These are phyloP conservation scores for Emmelina monodactyla DNA, from an alignment of 2,888 invertebrate species.

Conservation along the genomic window DNA sequence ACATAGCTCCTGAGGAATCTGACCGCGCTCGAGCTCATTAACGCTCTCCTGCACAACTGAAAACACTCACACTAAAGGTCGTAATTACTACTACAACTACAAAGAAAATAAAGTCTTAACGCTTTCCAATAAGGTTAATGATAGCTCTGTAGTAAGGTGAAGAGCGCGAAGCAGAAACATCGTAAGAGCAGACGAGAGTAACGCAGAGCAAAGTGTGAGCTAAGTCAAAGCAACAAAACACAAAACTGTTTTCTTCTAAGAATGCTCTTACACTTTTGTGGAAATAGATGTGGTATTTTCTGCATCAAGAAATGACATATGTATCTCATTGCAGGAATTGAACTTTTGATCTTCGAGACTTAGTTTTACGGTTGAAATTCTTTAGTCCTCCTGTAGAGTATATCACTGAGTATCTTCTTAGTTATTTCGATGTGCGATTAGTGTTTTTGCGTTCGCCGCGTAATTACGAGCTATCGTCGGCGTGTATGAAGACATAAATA, in stretches of 20 bases:
- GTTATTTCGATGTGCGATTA: slow-evolving; percentile 58
- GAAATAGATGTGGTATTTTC: slow-evolving; percentile 10
- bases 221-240: too few species aligned
- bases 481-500: slow-evolving; percentile 65
- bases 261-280: slow-evolving; percentile 6
- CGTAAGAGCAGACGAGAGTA: too few species aligned
- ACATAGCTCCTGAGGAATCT: slow-evolving; percentile 51
- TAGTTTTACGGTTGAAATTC: neutral
- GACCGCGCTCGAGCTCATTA: slow-evolving; percentile 56
- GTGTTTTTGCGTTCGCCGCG: slow-evolving; percentile 55
- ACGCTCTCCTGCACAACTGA: slow-evolving; percentile 33
- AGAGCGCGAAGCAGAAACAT: too few species aligned
- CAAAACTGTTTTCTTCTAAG: too few species aligned
- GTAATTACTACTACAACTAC: neutral
- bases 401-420: too few species aligned
- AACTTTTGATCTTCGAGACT: neutral
- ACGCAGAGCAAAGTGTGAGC: too few species aligned
- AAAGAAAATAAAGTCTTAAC: too few species aligned
- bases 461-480: slow-evolving; percentile 65
- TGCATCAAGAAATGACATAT: neutral
- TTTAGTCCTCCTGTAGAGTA: neutral
- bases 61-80: neutral
- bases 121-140: too few species aligned
- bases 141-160: too few species aligned
- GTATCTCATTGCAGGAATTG: neutral